Evolutionary conservation across 2,888 invertebrate species (phyloP), one percentile per base, ranked within the genome.

Genomic region (Chloromyia formosa): DNA sequence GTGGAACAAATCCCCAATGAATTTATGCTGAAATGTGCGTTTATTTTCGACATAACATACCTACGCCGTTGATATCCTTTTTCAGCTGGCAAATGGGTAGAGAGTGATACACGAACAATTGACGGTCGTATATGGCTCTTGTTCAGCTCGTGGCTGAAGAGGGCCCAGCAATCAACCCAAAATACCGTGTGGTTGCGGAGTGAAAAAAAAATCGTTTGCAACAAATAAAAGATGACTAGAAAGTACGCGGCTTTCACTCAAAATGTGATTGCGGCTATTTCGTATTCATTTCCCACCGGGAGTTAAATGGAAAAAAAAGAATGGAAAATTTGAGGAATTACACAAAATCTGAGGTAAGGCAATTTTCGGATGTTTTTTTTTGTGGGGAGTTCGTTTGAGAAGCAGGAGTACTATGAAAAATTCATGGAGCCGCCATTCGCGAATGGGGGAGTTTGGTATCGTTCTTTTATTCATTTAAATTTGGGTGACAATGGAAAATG

Each of bases 201-300:
- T 35, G 27, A 35, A 35, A 35, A 35, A 35, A 35, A 35, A 35
- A 35, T 4, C 27, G 27, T 7, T 35, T 7, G 27, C 27, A 35
- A 35, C 27, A 35, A 35, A 35, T 35, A 35, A 35, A 35, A 35
- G 27, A 35, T 35, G 27, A 35, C 2, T 35, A 35, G 27, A 35
- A 2, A 35, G 27, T 35, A 62, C 18, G n/a, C 42, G 7, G 27
- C 27, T 35, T 40, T 62, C 40, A 35, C 40, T 35, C 62, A 62
- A 62, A 40, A 62, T 40, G 62, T 35, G 40, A 40, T 62, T 62
- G 62, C 35, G 42, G 62, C 40, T n/a, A 62, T 62, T 62, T 62
- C 62, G 62, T 62, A 62, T 62, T 62, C 62, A 62, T 62, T 62
- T 62, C 62, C 62, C 42, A 42, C 40, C n/a, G 23, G 35, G 61